Evolutionary conservation across 2,888 invertebrate genomes (phyloP).

Genomic region (Venusia cambrica): DNA sequence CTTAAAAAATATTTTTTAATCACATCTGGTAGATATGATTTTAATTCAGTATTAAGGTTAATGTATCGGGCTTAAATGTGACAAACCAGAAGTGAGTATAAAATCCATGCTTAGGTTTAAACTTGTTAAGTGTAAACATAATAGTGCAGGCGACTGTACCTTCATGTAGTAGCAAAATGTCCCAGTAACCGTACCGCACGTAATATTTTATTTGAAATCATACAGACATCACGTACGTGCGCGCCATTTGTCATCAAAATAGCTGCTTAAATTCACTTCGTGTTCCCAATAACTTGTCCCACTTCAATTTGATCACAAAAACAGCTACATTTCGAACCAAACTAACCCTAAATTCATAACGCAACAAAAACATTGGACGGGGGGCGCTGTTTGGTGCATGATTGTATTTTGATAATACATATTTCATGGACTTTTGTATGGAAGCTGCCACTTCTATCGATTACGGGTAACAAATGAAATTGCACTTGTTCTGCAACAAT

Average conservation of each 20-base stretch:
- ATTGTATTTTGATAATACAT: constrained; percentile 29
- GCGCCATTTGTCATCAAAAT: constrained; percentile 10
- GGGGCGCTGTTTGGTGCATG: constrained; percentile 19
- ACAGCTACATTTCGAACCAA: constrained; percentile 14
- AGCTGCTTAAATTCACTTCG: constrained; percentile 14
- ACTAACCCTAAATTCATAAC: constrained; percentile 15
- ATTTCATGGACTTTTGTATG: constrained; percentile 22
- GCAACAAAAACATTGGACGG: constrained; percentile 27
- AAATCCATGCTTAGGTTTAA: too few relatives aligned
- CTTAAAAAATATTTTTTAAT: too few relatives aligned
- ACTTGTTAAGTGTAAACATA: too few relatives aligned
- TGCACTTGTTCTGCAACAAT: constrained; percentile 16
- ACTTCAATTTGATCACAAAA: constrained; percentile 17
- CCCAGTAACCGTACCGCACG: too few relatives aligned
- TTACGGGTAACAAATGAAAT: constrained; percentile 18
- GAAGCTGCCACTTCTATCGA: constrained; percentile 11
- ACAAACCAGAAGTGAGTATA: too few relatives aligned
- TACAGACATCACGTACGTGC: constrained; percentile 1
- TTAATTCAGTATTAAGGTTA: too few relatives aligned
- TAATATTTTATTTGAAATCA: constrained; percentile 2
- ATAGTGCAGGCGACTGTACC: too few relatives aligned
- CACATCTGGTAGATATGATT: too few relatives aligned
- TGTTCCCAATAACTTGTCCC: constrained; percentile 14
- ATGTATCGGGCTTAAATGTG: too few relatives aligned
- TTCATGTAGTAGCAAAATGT: too few relatives aligned